Evolutionary conservation across 2,113 vertebrate genomes (phyloP).

Genomic region (Sander vitreus): DNA sequence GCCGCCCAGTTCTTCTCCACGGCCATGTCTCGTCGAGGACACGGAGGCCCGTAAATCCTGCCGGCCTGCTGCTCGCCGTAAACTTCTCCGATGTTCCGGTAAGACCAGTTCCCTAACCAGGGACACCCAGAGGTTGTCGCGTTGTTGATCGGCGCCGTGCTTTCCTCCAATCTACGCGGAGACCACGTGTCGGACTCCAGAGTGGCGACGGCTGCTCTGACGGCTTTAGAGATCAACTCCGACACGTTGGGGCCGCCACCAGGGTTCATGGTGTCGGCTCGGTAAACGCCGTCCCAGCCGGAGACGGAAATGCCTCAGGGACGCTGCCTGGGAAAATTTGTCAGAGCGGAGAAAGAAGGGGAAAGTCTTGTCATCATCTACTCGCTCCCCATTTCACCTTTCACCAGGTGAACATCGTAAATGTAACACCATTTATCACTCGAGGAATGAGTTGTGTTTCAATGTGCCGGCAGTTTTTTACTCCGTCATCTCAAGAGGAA

Average conservation of each 20-base stretch:
- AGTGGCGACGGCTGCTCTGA: slow-evolving; percentile 21
- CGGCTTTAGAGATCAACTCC: slow-evolving; percentile 46
- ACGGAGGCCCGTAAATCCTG: slow-evolving; percentile 34
- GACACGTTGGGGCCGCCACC: slow-evolving; percentile 64
- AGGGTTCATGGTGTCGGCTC: slow-evolving; percentile 67
- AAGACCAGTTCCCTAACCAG: slow-evolving; percentile 61
- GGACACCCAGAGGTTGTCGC: slow-evolving; percentile 37
- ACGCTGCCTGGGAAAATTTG: slow-evolving; percentile 12
- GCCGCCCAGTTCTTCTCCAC: slow-evolving; percentile 94
- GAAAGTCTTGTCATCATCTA: slow-evolving; percentile 7
- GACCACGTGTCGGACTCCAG: slow-evolving; percentile 58
- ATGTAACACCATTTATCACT: slow-evolving; percentile 1
- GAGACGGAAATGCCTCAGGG: slow-evolving; percentile 8
- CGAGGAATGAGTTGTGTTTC: not conserved
- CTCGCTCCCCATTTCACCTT: not conserved
- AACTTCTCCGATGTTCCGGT: not conserved
- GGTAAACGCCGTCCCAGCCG: not conserved
- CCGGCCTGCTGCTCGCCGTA: not conserved
- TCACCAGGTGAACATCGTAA: not conserved
- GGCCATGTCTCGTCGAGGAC: slow-evolving; percentile 64
- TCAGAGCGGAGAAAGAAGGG: not conserved
- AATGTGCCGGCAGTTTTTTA: not conserved
- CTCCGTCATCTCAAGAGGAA: not conserved
- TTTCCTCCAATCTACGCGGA: slow-evolving; percentile 15
- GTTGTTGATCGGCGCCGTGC: slow-evolving; percentile 33